Base-by-base conservation (phyloP, 2,113 vertebrate genomes). In the Scophthalmus maximus region DNA sequence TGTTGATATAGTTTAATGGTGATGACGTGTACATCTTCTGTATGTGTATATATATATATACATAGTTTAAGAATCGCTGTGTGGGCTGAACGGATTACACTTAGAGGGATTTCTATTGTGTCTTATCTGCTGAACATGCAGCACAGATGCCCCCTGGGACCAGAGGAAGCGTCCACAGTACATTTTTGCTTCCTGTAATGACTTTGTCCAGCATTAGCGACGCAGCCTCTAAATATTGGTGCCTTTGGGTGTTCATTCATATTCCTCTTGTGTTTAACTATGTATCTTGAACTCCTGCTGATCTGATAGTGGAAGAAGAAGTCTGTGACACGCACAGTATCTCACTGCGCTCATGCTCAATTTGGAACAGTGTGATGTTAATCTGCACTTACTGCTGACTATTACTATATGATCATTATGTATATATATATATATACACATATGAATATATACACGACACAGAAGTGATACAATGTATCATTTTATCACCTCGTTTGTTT, bases 121-220 rank as follows among this genome's bases (percentile, higher is more conserved):
- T 78, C 64, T 64, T 30, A 76, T 85, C 58, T 72, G 81, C 81
- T 82, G 70, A 84, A 76, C 58, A 47, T 86, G 83, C 72, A 84
- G 78, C 70, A 68, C 58, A 52, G 50, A 79, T 56, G 23, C 77
- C 70, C 55, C 18, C 27, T 52, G 84, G 69, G 82, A 64, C 49
- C 46, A 50, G 32, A 81, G 50, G 66, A 79, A 71, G 68, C 74
- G 68, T 78, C 71, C 50, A 75, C 65, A 60, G 10, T 27, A 55
- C 55, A 70, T 6, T 62, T 73, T 46, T 73, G 25, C 47, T 58
- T 75, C 52, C 59, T 40, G 57, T 79, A 68, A 81, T 71, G 61
- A 69, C 70, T 76, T 81, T 68, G 42, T 72, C 40, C 61, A 71
- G 51, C 55, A 53, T 68, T 55, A 59, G 25, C 17, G 11, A 53